Conservation (phyloP, 1,140 invertebrate species). For the Oedothorax gibbosus region DNA sequence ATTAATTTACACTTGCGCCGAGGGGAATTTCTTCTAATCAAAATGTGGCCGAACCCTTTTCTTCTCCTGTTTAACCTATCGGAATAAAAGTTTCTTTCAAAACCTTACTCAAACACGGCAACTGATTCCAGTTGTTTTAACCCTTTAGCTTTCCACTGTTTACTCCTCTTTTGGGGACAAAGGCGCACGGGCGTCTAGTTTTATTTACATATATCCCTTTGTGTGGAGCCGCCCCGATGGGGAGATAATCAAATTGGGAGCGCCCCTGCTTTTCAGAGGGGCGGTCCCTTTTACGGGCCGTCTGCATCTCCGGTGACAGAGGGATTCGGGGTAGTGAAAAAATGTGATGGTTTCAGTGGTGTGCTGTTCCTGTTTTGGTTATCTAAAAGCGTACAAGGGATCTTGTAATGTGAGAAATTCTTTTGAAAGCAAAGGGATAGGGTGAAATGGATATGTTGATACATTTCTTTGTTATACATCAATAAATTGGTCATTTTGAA, state of each 20-base stretch:
- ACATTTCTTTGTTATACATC: too few species aligned
- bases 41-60: background rate
- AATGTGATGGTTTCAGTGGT: constrained; percentile 16
- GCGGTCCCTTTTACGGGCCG: constrained; percentile 14
- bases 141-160: constrained; percentile 43
- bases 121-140: constrained; percentile 39
- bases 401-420: too few species aligned
- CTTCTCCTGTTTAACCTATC: constrained; percentile 31
- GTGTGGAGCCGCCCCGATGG: constrained; percentile 36
- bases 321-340: background rate
- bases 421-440: too few species aligned
- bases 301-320: background rate
- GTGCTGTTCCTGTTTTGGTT: background rate
- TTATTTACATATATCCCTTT: constrained; percentile 54
- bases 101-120: constrained; percentile 26
- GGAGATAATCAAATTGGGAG: constrained; percentile 53
- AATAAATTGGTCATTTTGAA: too few species aligned
- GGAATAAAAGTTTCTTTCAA: constrained; percentile 31
- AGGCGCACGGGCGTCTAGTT: constrained; percentile 27
- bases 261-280: constrained; percentile 20
- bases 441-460: too few species aligned
- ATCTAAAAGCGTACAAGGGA: background rate
- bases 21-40: constrained; percentile 1
- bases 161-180: constrained; percentile 3
- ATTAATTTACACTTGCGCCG: constrained; percentile 27